These are phyloP conservation scores for Zygothrica quintamaculata DNA, from an alignment of 2,888 invertebrate genomes.

Conservation along the genomic window DNA sequence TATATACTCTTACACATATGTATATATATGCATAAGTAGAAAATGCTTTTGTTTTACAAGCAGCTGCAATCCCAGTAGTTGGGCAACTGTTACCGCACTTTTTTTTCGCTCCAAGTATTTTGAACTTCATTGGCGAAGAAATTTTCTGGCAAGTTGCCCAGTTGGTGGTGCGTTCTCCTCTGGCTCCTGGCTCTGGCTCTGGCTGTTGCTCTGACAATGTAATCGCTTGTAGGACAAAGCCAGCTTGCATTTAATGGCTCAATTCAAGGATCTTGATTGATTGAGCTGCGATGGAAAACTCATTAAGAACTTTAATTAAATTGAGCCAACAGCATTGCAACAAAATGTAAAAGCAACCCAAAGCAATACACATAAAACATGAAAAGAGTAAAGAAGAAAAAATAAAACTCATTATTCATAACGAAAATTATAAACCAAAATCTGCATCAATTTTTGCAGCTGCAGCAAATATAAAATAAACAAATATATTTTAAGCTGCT, in stretches of 20 bases:
- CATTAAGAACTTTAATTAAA: constrained; percentile 80
- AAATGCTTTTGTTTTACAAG: constrained; percentile 47
- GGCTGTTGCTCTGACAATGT: constrained; percentile 46
- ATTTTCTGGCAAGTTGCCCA: constrained; percentile 62
- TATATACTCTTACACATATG: constrained; percentile 11
- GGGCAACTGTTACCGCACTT: constrained; percentile 41
- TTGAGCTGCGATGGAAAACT: constrained; percentile 72
- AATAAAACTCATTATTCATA: constrained; percentile 73
- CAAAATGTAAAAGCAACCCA: constrained; percentile 6
- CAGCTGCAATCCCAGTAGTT: constrained; percentile 57
- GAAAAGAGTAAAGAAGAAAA: constrained; percentile 8
- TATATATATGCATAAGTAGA: constrained; percentile 21
- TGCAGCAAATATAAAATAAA: constrained; percentile 5
- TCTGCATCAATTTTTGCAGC: constrained; percentile 23
- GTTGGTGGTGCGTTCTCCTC: constrained; percentile 8
- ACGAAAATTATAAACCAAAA: constrained; percentile 29
- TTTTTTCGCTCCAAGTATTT: constrained; percentile 58
- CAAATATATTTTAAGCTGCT: neutral
- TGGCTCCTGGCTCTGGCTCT: neutral
- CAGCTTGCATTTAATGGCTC: constrained; percentile 64
- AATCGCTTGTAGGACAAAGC: constrained; percentile 68
- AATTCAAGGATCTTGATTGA: constrained; percentile 68
- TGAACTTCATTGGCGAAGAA: constrained; percentile 62
- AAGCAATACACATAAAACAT: constrained; percentile 16
- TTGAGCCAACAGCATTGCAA: constrained; percentile 46